Evolutionary conservation across 2,113 vertebrate genomes (phyloP).

Genomic region (Anhinga rufa): DNA sequence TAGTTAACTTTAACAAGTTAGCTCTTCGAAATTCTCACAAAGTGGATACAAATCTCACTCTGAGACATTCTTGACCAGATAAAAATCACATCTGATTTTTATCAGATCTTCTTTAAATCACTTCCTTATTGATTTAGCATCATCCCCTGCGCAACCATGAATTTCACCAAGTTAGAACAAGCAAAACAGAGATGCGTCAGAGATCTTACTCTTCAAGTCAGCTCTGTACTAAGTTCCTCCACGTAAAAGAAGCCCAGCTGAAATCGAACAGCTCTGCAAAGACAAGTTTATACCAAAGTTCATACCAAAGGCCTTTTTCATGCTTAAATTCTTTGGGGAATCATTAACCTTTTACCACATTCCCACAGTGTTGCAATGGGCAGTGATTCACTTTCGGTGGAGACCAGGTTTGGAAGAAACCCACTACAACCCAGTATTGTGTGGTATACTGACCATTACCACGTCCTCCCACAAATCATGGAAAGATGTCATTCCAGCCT

Average conservation of each 20-base stretch:
- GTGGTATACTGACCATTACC: neutral
- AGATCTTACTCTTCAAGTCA: neutral
- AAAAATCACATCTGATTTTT: neutral
- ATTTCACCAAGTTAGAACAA: neutral
- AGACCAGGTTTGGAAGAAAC: neutral
- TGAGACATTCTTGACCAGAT: neutral
- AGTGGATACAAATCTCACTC: neutral
- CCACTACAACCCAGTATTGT: neutral
- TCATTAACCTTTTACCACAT: neutral
- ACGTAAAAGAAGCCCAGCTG: neutral
- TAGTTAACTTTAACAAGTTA: neutral
- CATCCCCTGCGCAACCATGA: neutral
- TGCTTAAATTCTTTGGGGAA: neutral
- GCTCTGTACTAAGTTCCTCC: neutral
- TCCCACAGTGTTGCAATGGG: neutral
- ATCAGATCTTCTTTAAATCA: neutral
- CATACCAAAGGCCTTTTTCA: neutral
- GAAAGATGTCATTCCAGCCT: neutral
- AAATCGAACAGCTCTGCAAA: neutral
- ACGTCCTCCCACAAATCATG: neutral
- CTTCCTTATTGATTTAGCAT: neutral
- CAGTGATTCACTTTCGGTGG: neutral
- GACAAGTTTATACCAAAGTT: neutral
- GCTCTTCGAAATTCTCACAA: neutral
- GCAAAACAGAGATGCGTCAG: neutral